These are phyloP conservation scores for Takifugu rubripes DNA, from an alignment of 2,797 vertebrate genomes.

Conservation along the genomic window DNA sequence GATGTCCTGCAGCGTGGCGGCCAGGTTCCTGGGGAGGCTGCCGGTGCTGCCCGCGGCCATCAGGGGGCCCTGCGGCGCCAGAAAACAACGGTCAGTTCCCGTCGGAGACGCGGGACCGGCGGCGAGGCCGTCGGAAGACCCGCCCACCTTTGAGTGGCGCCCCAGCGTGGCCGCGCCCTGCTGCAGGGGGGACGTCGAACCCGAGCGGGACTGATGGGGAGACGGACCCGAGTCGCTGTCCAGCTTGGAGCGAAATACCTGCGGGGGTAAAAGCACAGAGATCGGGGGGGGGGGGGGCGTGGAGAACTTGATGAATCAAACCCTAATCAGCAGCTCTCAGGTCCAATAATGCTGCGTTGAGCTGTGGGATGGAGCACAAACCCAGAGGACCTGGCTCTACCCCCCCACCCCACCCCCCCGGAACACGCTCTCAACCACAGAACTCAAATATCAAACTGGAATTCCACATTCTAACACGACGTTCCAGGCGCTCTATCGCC, in stretches of 20 bases:
- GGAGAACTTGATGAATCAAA: too few relatives aligned
- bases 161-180: slow-evolving; percentile 83
- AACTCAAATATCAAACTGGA: too few relatives aligned
- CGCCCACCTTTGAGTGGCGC: slow-evolving; percentile 82
- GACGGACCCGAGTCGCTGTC: slow-evolving; percentile 75
- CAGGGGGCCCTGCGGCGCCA: slow-evolving; percentile 71
- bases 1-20: slow-evolving; percentile 90
- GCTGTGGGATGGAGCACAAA: too few relatives aligned
- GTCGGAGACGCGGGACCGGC: too few relatives aligned
- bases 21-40: slow-evolving; percentile 89
- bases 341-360: too few relatives aligned
- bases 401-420: too few relatives aligned
- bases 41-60: slow-evolving; percentile 76
- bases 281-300: background rate
- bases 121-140: too few relatives aligned
- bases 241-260: slow-evolving; percentile 89
- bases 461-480: too few relatives aligned
- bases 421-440: too few relatives aligned
- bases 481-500: too few relatives aligned
- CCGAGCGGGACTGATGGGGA: slow-evolving; percentile 66
- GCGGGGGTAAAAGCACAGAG: slow-evolving; percentile 5
- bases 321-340: too few relatives aligned
- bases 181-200: slow-evolving; percentile 79
- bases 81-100: background rate
- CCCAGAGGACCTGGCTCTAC: too few relatives aligned